These are phyloP conservation scores for Polyommatus icarus DNA, from an alignment of 2,888 invertebrate species.

Conservation along the genomic window DNA sequence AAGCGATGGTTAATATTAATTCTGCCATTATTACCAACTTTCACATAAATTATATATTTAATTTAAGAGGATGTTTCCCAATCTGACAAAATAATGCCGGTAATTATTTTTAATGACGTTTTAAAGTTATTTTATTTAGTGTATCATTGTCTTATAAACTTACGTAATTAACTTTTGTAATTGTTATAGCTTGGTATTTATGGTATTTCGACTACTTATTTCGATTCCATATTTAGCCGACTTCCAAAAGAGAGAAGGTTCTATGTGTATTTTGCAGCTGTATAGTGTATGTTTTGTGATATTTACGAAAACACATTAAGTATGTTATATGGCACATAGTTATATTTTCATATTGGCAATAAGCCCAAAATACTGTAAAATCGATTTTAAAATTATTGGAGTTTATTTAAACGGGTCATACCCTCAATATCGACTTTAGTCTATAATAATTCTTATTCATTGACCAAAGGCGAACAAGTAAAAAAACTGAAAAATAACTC, in stretches of 20 bases:
- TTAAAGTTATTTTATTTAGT: slow-evolving; percentile 33
- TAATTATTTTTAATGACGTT: slow-evolving; percentile 41
- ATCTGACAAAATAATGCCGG: slow-evolving; percentile 36
- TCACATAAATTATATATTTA: slow-evolving; percentile 30
- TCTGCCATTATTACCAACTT: slow-evolving; percentile 20
- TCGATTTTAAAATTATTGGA: neutral
- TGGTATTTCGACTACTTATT: neutral
- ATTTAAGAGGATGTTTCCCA: slow-evolving; percentile 35
- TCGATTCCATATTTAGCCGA: neutral
- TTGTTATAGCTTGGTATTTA: neutral
- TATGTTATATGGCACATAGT: too few species aligned
- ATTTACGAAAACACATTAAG: neutral
- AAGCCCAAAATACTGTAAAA: too few species aligned
- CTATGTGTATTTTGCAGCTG: neutral
- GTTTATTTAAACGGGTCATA: neutral
- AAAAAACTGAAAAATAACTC: neutral
- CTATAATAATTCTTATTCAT: neutral
- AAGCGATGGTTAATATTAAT: slow-evolving; percentile 7
- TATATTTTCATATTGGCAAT: too few species aligned
- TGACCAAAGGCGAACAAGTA: neutral
- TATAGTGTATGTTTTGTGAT: neutral
- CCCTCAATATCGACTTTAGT: neutral
- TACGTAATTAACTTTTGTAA: slow-evolving; percentile 23
- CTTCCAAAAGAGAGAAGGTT: neutral
- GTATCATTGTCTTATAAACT: slow-evolving; percentile 11